Base-by-base conservation (phyloP, 2,797 vertebrate species). In the Gila robusta region DNA sequence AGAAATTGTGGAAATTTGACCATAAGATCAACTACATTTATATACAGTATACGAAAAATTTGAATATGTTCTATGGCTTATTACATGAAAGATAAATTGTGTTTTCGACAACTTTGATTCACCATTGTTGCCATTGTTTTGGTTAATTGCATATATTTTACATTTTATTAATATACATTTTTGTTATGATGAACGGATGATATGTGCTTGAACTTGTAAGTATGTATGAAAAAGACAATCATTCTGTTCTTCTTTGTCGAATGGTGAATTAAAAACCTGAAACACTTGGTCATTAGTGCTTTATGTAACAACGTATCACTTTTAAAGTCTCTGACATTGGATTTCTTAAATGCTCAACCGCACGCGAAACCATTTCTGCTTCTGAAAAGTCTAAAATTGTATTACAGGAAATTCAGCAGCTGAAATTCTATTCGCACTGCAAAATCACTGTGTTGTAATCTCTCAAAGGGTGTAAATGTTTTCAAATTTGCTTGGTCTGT, bases 201-300 rank as follows among this genome's bases (percentile, higher is more conserved):
- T 56, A 71, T 71, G 37, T 85, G 49, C 39, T 79, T 56, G 39
- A 28, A 83, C 32, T 67, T 83, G 56, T 37, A 69, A 21, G 47
- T 56, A 52, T 85, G 54, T 79, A 62, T 83, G 41, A 71, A 72
- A 85, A 72, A 49, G 67, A 72, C 76, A 80, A 80, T 64, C 39
- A 44, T 82, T 82, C 49, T 85, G 64, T 73, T 76, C 72, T 82
- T 74, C 47, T 79, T 79, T 79, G 73, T 54, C 44, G 54, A 84
- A 49, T 17, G 69, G 39, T 80, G 28, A 73, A 85, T 79, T 73
- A 84, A 84, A 84, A 84, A 59, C 64, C 21, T 44, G 5, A 70
- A 82, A 70, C 66, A 64, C 9, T 32, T 32, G 3, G 41, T 76
- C 70, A 47, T 64, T 10, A n/a, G 23, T 79, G 54, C 37, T 71